Evolutionary conservation across 2,797 vertebrate genomes (phyloP).

Genomic region (Malacoctenus gilli): DNA sequence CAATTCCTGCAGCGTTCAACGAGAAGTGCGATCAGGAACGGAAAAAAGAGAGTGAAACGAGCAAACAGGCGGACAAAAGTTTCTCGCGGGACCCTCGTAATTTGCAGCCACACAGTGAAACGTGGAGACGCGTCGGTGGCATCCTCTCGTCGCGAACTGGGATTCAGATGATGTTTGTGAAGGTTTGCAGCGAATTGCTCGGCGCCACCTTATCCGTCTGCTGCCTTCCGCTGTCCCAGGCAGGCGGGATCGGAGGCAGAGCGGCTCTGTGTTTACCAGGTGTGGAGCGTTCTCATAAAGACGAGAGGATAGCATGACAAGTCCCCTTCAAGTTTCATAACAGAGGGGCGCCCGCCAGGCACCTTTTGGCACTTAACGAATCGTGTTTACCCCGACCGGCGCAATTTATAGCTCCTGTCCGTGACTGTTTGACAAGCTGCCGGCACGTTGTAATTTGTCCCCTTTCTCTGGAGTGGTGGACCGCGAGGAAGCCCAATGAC

Average conservation of each 20-base stretch:
- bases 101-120: no score
- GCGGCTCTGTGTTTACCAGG: conserved; percentile 47
- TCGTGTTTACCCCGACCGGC: conserved; percentile 69
- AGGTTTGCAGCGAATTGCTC: conserved; percentile 27
- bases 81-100: no score
- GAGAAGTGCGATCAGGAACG: no score
- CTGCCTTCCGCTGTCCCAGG: background rate
- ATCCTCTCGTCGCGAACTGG: conserved; percentile 11
- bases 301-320: conserved; percentile 44
- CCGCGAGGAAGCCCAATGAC: background rate
- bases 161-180: conserved; percentile 2
- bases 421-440: conserved; percentile 73
- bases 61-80: no score
- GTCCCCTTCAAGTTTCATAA: conserved; percentile 64
- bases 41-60: no score
- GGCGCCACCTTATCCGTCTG: background rate
- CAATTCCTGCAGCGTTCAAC: no score
- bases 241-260: no score
- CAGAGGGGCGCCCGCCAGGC: conserved; percentile 64
- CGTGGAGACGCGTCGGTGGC: conserved; percentile 14
- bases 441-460: conserved; percentile 44
- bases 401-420: conserved; percentile 67
- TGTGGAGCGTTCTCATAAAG: conserved; percentile 55
- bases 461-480: conserved; percentile 10
- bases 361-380: conserved; percentile 69